Evolutionary conservation across 2,113 vertebrate genomes (phyloP).

Genomic region (Gorsachius goisagi): DNA sequence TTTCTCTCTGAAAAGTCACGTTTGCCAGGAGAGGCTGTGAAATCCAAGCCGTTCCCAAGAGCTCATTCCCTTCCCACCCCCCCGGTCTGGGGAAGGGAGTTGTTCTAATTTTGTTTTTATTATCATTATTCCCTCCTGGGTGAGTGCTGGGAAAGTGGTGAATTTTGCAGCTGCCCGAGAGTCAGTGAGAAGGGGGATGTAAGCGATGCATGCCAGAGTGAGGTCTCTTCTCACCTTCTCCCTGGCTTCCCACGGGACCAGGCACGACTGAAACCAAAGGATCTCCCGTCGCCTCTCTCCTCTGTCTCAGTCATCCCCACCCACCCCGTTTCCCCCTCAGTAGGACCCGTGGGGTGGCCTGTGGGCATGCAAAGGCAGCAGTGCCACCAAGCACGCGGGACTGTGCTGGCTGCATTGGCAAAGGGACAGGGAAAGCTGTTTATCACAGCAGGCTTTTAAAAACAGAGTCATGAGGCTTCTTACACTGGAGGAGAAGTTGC

Average conservation of each 20-base stretch:
- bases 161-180: conserved; percentile 52
- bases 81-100: conserved; percentile 16
- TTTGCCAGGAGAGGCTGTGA: conserved; percentile 64
- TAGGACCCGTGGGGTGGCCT: not conserved
- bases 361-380: not conserved
- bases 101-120: conserved; percentile 60
- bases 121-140: conserved; percentile 41
- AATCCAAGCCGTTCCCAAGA: conserved; percentile 70
- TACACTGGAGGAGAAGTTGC: not conserved
- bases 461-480: not conserved
- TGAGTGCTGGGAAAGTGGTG: conserved; percentile 48
- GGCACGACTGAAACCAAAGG: not conserved
- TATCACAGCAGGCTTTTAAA: not conserved
- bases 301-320: not conserved
- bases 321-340: not conserved
- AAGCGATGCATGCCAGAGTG: not conserved
- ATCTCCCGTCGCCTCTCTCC: not conserved
- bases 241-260: not conserved
- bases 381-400: not conserved
- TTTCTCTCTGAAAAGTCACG: conserved; percentile 74
- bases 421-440: not conserved
- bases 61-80: not conserved
- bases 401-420: not conserved
- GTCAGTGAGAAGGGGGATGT: not conserved
- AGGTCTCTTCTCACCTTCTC: conserved; percentile 23